phyloP scores from a whole-genome alignment of 2,113 vertebrate species.

The Pycnonotus jocosus region DNA sequence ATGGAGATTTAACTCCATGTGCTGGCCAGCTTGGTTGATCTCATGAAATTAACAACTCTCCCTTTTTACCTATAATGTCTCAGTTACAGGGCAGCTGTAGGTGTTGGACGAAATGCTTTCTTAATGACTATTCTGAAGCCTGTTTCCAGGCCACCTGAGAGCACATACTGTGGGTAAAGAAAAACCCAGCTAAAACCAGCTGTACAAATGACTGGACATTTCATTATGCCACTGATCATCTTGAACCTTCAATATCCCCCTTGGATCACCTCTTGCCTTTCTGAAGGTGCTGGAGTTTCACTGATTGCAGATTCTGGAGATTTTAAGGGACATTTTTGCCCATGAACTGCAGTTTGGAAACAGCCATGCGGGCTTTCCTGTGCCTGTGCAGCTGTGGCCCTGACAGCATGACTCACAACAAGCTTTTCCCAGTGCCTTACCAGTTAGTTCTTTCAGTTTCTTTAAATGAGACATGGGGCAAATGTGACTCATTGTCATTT shows the following conservation, averaged over 20 bases:
- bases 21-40: not conserved
- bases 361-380: not conserved
- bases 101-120: not conserved
- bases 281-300: not conserved
- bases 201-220: not conserved
- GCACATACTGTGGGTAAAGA: not conserved
- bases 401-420: not conserved
- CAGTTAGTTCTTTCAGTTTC: conserved; percentile 21
- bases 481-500: conserved; percentile 2
- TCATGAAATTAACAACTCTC: not conserved
- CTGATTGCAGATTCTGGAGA: not conserved
- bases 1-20: not conserved
- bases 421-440: not conserved
- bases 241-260: not conserved
- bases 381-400: not conserved
- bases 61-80: not conserved
- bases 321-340: not conserved
- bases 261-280: not conserved
- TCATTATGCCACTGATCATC: not conserved
- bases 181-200: not conserved
- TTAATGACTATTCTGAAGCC: not conserved
- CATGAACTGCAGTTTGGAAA: not conserved
- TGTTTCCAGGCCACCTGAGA: not conserved
- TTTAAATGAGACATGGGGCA: not conserved
- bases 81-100: fast-evolving